These are phyloP conservation scores for Chloropsis cyanopogon DNA, from an alignment of 2,113 vertebrate genomes.

Conservation along the genomic window DNA sequence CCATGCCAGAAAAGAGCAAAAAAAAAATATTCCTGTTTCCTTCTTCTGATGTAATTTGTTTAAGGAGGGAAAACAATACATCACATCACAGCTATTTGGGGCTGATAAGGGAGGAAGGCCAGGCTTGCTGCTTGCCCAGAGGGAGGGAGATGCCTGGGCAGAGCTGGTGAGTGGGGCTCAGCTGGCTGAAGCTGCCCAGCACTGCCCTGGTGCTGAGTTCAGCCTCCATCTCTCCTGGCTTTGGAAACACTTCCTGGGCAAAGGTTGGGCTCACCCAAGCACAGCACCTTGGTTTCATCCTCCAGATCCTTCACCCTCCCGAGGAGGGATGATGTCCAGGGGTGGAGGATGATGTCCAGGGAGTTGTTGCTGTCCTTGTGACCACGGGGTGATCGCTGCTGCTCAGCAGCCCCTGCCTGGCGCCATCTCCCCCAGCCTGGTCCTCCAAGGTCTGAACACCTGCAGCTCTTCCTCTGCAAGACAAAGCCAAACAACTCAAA, in stretches of 20 bases:
- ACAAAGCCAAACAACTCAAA: background rate
- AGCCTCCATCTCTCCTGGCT: background rate
- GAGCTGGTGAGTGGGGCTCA: background rate
- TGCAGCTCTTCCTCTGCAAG: fast-evolving
- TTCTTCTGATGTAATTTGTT: slow-evolving; percentile 56
- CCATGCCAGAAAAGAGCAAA: background rate
- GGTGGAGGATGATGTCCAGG: background rate
- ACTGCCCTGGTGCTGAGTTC: background rate
- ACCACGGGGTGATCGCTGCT: fast-evolving
- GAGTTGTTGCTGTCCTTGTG: background rate
- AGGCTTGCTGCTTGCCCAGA: background rate
- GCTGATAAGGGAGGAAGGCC: slow-evolving; percentile 37
- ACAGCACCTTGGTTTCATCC: background rate
- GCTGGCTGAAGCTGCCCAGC: background rate
- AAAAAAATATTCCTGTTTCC: background rate
- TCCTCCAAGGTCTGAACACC: background rate
- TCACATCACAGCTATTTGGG: slow-evolving; percentile 6
- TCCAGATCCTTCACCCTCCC: background rate
- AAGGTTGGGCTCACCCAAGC: background rate
- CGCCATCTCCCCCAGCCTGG: fast-evolving
- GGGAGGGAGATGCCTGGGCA: background rate
- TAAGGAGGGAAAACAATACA: slow-evolving; percentile 42
- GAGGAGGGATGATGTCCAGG: background rate
- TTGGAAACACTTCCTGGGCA: background rate
- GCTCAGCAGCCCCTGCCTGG: background rate